These are phyloP conservation scores for Mionectes olivaceus DNA, from an alignment of 2,797 vertebrate genomes.

Conservation along the genomic window DNA sequence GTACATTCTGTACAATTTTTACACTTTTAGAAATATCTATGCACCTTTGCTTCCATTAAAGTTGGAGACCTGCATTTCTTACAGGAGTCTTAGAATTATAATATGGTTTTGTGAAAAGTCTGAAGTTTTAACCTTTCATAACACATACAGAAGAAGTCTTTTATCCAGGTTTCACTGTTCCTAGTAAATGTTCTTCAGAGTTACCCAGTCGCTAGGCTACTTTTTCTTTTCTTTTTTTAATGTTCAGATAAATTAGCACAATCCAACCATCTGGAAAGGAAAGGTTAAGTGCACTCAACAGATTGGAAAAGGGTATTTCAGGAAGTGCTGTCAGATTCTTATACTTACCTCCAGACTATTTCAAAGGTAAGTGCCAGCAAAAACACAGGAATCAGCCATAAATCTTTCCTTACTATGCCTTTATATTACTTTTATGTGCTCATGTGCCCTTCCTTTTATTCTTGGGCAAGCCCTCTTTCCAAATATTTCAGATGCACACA, in stretches of 20 bases:
- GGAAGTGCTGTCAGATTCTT: constrained; percentile 11
- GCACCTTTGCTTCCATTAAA: neutral
- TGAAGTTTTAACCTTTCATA: neutral
- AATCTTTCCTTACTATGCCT: constrained; percentile 14
- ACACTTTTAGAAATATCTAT: neutral
- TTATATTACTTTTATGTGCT: neutral
- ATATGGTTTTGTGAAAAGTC: neutral
- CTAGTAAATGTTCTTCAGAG: neutral
- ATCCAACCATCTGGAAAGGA: neutral
- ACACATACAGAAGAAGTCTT: neutral
- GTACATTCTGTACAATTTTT: neutral
- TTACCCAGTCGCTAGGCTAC: neutral
- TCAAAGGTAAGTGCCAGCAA: constrained; percentile 36
- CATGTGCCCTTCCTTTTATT: neutral
- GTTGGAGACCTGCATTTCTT: neutral
- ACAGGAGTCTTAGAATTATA: neutral
- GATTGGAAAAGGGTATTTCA: neutral
- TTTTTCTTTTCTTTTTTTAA: neutral
- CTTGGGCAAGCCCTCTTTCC: neutral
- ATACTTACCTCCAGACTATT: neutral
- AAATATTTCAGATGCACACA: neutral
- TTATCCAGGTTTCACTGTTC: neutral
- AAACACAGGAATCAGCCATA: neutral
- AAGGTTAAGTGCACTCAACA: constrained; percentile 15
- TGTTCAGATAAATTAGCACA: neutral